Base-by-base conservation (phyloP, 2,888 invertebrate genomes). In the Ferdinandea cuprea region DNA sequence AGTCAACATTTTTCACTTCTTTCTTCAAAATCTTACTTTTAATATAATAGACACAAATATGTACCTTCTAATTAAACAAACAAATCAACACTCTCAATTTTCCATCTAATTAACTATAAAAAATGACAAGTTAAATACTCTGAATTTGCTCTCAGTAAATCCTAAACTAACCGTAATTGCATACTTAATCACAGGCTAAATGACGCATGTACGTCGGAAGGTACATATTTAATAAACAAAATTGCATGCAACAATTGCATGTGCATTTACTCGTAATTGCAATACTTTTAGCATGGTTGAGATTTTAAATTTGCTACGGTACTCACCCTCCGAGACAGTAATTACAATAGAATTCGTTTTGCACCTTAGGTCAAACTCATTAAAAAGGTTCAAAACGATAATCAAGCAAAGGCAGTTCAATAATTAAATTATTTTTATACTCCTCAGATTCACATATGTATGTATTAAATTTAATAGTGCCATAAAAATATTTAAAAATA, bases 401-500 rank as follows among this genome's bases (percentile, higher is more conserved):
- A 5, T 25, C 2, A 25, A 25, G 3, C 25, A 25, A n/a, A n/a
- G 25, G 25, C 5, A 25, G 5, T 5, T 3, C 25, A 25, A 3
- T 2, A 25, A 25, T 25, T 25, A n/a, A n/a, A n/a, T n/a, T n/a
- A n/a, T n/a, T n/a, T n/a, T n/a, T n/a, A n/a, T n/a, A n/a, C n/a
- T n/a, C n/a, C 25, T 25, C 25, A 25, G 25, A 2, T 25, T 25
- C 5, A 5, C 5, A 25, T 25, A 25, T 2, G 25, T 25, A 25
- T 25, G 5, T 2, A 25, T 25, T 25, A 5, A 25, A 3, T 25
- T 25, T 25, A 25, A 25, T 25, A 25, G 2, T 3, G 5, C 2
- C 25, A 25, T 25, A 25, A 25, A 25, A 1, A 25, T 25, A 19
- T 48, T 48, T 28, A 48, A 25, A 56, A 56, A 56, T 35, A 56